These are phyloP conservation scores for Oikopleura dioica DNA, from an alignment of 23 tunicate species.

Conservation along the genomic window DNA sequence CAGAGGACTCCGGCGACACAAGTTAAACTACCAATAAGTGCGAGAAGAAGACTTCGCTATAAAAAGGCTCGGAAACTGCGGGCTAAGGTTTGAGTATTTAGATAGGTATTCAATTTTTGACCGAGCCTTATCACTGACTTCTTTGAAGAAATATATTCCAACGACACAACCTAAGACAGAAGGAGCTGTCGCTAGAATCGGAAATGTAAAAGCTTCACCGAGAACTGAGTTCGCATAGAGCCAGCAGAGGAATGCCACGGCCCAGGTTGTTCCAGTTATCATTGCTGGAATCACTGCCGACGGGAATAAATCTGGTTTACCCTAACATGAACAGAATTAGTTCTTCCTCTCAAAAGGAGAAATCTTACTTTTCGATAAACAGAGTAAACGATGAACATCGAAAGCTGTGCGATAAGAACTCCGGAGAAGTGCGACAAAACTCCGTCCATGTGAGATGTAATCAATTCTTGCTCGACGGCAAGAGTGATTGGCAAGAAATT, in stretches of 20 bases:
- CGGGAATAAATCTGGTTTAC: slow-evolving; percentile 13
- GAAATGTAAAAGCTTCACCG: slow-evolving; percentile 64
- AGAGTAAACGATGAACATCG: not conserved
- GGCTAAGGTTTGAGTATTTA: too few species aligned
- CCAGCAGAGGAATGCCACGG: slow-evolving; percentile 69
- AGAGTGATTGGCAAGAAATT: slow-evolving; percentile 40
- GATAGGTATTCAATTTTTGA: too few species aligned
- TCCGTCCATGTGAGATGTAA: not conserved
- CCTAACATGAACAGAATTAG: too few species aligned
- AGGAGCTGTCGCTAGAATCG: slow-evolving; percentile 79
- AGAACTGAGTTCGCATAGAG: slow-evolving; percentile 52
- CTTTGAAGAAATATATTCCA: slow-evolving; percentile 61
- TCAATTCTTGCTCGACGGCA: not conserved
- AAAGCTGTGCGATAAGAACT: not conserved
- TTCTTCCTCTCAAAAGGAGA: too few species aligned
- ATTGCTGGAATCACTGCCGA: slow-evolving; percentile 45
- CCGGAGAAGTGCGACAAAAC: not conserved
- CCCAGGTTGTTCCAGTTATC: slow-evolving; percentile 78
- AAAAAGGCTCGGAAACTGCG: too few species aligned
- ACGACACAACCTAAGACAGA: slow-evolving; percentile 57
- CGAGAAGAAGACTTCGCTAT: too few species aligned
- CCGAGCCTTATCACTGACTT: slow-evolving; percentile 38
- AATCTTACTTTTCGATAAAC: not conserved
- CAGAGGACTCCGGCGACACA: too few species aligned
- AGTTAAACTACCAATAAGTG: too few species aligned